Evolutionary conservation across 2,888 invertebrate species (phyloP).

Genomic region (Gandaritis pyraliata): DNA sequence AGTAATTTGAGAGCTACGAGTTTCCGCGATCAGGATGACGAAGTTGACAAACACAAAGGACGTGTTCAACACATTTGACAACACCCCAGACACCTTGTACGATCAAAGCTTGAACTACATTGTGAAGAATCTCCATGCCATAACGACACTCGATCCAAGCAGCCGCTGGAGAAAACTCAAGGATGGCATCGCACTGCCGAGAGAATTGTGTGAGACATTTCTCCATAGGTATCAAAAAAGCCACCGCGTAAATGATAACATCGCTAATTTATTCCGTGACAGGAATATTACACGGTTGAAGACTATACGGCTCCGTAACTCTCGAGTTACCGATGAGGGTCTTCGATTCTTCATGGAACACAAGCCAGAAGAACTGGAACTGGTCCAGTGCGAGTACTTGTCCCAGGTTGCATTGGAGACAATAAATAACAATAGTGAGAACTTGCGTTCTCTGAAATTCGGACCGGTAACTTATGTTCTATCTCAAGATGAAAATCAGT

Average conservation of each 20-base stretch:
- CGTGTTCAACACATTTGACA: slow-evolving; percentile 61
- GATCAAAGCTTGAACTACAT: slow-evolving; percentile 87
- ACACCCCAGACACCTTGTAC: slow-evolving; percentile 85
- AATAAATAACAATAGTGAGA: slow-evolving; percentile 88
- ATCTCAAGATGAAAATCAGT: slow-evolving; percentile 75
- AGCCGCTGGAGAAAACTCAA: slow-evolving; percentile 79
- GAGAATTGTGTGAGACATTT: slow-evolving; percentile 89
- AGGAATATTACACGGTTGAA: slow-evolving; percentile 87
- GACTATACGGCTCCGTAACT: slow-evolving; percentile 88
- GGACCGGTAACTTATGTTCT: slow-evolving; percentile 87
- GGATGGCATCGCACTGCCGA: slow-evolving; percentile 87
- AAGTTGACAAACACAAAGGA: slow-evolving; percentile 57
- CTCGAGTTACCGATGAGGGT: slow-evolving; percentile 89
- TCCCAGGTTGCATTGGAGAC: slow-evolving; percentile 86
- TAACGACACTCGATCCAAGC: slow-evolving; percentile 79
- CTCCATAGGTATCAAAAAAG: slow-evolving; percentile 83
- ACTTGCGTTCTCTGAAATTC: slow-evolving; percentile 88
- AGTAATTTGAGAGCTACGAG: slow-evolving; percentile 12
- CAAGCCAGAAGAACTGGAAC: slow-evolving; percentile 88
- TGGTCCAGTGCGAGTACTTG: slow-evolving; percentile 89
- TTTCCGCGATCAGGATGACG: slow-evolving; percentile 57
- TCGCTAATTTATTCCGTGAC: slow-evolving; percentile 89
- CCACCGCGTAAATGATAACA: slow-evolving; percentile 86
- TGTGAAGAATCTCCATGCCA: slow-evolving; percentile 85
- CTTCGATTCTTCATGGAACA: slow-evolving; percentile 89